Conservation (phyloP, 2,113 vertebrate species). For the Halcyon malimbica region DNA sequence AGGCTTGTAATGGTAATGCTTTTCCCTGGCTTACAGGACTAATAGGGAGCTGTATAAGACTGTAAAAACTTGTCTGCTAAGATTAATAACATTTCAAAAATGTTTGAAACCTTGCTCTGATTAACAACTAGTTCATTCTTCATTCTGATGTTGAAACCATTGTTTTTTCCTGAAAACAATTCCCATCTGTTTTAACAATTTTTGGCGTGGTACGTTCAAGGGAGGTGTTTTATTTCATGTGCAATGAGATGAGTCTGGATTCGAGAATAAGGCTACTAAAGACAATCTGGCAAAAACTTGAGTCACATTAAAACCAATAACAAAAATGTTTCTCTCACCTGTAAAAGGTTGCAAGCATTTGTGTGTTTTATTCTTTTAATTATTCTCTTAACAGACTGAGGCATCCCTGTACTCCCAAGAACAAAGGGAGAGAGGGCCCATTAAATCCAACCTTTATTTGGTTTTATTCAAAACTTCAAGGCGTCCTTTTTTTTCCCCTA, state of each 20-base stretch:
- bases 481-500: neutral
- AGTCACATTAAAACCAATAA: neutral
- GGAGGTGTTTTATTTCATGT: conserved; percentile 28
- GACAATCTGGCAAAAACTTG: neutral
- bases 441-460: neutral
- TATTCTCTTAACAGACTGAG: neutral
- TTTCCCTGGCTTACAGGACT: neutral
- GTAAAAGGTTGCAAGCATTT: neutral
- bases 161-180: conserved; percentile 14
- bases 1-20: neutral
- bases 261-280: neutral
- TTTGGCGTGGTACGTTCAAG: neutral
- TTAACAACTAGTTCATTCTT: neutral
- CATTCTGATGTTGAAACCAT: neutral
- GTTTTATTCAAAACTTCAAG: neutral
- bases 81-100: conserved; percentile 9
- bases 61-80: conserved; percentile 23
- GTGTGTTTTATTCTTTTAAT: neutral
- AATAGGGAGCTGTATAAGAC: neutral
- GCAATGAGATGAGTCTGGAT: neutral
- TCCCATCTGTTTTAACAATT: conserved; percentile 20
- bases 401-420: neutral
- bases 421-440: neutral
- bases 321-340: neutral
- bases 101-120: conserved; percentile 42